These are phyloP conservation scores for Oscheius myriophilus DNA, from an alignment of 2,888 invertebrate species.

Conservation along the genomic window DNA sequence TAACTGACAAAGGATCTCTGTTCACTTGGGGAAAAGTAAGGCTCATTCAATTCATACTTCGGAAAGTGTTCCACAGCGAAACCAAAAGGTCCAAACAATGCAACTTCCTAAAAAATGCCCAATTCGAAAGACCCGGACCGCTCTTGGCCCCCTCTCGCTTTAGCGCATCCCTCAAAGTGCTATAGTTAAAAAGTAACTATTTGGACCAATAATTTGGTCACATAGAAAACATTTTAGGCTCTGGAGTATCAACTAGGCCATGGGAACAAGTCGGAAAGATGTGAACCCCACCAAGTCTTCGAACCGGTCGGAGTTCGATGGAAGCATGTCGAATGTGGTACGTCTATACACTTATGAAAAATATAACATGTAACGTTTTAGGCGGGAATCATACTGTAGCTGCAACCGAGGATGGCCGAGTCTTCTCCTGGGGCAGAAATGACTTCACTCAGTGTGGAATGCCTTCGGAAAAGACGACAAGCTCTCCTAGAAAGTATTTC, in stretches of 20 bases:
- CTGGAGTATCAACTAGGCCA: conserved; percentile 65
- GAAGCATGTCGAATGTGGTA: conserved; percentile 59
- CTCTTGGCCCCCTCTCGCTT: too few species aligned
- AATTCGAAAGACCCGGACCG: too few species aligned
- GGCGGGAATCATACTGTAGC: conserved; percentile 56
- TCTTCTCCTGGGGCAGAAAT: conserved; percentile 63
- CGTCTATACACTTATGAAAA: not conserved
- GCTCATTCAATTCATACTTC: not conserved
- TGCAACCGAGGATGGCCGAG: conserved; percentile 42
- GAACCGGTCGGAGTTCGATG: conserved; percentile 57
- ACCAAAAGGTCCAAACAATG: not conserved
- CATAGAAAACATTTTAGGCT: conserved; percentile 26
- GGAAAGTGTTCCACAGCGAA: not conserved
- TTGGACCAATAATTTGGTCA: not conserved
- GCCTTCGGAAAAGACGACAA: conserved; percentile 16
- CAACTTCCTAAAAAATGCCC: too few species aligned
- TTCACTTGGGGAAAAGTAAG: conserved; percentile 65
- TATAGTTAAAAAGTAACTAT: too few species aligned
- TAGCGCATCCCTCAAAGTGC: too few species aligned
- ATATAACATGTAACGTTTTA: not conserved
- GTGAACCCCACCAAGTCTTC: conserved; percentile 54
- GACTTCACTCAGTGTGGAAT: conserved; percentile 59
- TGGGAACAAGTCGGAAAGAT: conserved; percentile 58
- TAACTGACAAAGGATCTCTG: conserved; percentile 57
- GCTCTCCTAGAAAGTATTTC: conserved; percentile 36